Evolutionary conservation across 2,113 vertebrate species (phyloP), one percentile per base, ranked within the genome.

Genomic region (Ictalurus punctatus): DNA sequence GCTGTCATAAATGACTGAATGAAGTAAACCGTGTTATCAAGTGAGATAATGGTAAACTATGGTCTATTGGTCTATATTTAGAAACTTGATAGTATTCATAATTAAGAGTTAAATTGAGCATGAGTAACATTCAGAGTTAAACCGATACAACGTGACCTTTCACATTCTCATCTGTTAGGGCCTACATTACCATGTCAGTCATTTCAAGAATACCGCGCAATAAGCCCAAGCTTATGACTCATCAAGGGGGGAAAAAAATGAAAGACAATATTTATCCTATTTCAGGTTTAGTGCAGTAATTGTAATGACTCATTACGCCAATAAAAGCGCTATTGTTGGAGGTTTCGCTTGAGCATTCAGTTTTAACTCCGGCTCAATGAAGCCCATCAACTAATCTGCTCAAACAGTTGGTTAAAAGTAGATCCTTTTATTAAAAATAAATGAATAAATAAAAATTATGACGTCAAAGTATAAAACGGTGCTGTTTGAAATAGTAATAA

Each of bases 141-240:
- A 82, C 52, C 48, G 65, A 88, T 59, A 88, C 52, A 65, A n/a
- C 8, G 40, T 88, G 87, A 88, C 87, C 82, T 88, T 88, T 88
- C 71, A 65, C 40, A 44, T 13, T 59, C 37, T 74, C 67, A 59
- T 48, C 56, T 84, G 8, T 52, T 8, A 48, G 25, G 82, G 56
- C 82, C 82, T 84, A 56, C 58, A 54, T 78, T 37, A 82, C 30
- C 40, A 56, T 48, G 16, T 59, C 81, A 84, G 82, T 88, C 87
- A 88, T 84, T 84, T 84, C 69, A 52, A 52, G 40, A 88, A 88
- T 84, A 84, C 59, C 13, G 30, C 1, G 27, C 30, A 82, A 58
- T 73, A 88, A 88, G 59, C 13, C 4, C 80, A 52, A 69, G 40
- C 19, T 37, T 4, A 2, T 88, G 87, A 88, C 69, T 88, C 82